Evolutionary conservation across 2,888 invertebrate species (phyloP).

Genomic region (Microchrysa polita): DNA sequence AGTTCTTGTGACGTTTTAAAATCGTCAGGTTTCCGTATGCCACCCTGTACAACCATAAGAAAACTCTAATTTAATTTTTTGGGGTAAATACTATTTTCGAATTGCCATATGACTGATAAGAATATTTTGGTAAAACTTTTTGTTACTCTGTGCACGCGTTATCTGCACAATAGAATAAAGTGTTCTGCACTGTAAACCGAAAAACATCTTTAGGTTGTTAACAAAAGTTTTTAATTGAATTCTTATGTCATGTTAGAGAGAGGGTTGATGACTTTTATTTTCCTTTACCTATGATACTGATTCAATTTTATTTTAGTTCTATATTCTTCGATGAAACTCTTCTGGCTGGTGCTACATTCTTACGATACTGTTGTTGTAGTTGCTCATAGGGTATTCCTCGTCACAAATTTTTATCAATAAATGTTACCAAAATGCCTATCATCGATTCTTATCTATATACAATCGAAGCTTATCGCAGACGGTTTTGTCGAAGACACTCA

Average conservation of each 20-base stretch:
- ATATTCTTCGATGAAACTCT: no score
- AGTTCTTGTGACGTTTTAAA: no score
- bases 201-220: conserved; percentile 43
- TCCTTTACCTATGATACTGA: neutral
- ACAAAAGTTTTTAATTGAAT: conserved; percentile 46
- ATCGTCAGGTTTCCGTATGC: no score
- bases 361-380: neutral
- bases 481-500: conserved; percentile 40
- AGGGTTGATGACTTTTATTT: conserved; percentile 39
- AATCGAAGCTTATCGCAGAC: conserved; percentile 35
- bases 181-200: neutral
- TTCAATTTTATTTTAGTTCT: neutral
- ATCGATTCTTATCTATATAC: conserved; percentile 39
- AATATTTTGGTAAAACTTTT: no score
- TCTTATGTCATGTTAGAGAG: conserved; percentile 43
- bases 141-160: no score
- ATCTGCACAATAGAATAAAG: no score
- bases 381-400: neutral
- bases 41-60: no score
- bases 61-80: no score
- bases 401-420: conserved; percentile 27
- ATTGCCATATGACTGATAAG: no score
- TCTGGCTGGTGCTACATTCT: no score
- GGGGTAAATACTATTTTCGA: no score
- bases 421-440: conserved; percentile 33